Conservation (phyloP, 1,140 invertebrate species). For the Halyomorpha halys region DNA sequence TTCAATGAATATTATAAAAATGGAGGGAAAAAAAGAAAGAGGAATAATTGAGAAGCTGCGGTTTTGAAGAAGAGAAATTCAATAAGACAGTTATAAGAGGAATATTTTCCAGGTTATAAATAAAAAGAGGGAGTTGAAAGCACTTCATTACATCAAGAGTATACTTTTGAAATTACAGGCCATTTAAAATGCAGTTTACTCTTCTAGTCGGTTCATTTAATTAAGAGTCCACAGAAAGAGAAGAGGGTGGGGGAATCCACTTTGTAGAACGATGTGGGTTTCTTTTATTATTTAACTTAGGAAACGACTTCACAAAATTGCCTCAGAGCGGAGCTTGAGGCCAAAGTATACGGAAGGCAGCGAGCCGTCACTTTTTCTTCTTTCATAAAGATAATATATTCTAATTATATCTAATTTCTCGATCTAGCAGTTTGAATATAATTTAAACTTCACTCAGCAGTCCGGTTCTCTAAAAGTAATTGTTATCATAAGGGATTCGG, state of each 20-base stretch:
- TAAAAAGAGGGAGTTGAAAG: constrained; percentile 12
- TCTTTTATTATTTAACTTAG: constrained; percentile 31
- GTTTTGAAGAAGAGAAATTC: constrained; percentile 11
- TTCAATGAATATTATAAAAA: background rate
- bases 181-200: constrained; percentile 33
- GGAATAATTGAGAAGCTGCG: constrained; percentile 10
- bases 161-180: constrained; percentile 27
- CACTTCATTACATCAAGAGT: constrained; percentile 19
- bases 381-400: no score
- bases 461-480: no score
- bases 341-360: background rate
- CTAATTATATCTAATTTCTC: no score
- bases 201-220: constrained; percentile 33
- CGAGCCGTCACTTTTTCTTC: background rate
- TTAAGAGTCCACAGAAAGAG: constrained; percentile 28
- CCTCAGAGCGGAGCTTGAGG: constrained; percentile 9
- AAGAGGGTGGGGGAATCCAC: constrained; percentile 23
- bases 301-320: constrained; percentile 26
- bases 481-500: no score
- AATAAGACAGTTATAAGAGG: constrained; percentile 16
- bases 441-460: no score
- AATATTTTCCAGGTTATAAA: constrained; percentile 15
- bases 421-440: no score
- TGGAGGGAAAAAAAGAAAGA: background rate
- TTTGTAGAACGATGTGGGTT: constrained; percentile 26